Percentiles rank a stretch among this genome's conserved stretches.
Conservation (phyloP, 2,888 invertebrate genomes). For the Myopa testacea region DNA sequence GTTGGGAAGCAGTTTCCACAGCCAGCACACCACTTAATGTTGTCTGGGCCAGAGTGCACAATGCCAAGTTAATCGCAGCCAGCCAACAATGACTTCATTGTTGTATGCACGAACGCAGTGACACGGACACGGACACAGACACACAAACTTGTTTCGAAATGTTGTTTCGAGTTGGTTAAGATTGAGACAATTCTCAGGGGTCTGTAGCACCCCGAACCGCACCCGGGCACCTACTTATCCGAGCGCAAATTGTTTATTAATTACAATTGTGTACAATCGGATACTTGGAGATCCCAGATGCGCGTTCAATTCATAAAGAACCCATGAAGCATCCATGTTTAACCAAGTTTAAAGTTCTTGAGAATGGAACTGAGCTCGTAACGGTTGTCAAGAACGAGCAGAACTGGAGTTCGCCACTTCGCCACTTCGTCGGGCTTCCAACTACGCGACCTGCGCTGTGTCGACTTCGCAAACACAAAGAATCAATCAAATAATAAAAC, state of each 20-base stretch:
- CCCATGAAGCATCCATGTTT: conserved; percentile 3
- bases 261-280: conserved; percentile 4
- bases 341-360: conserved; percentile 5
- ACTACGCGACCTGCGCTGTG: neutral
- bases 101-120: conserved; percentile 6
- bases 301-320: neutral
- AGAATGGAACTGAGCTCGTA: neutral
- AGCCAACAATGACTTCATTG: conserved; percentile 35
- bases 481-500: conserved; percentile 28
- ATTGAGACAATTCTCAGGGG: neutral
- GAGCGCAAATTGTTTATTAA: conserved; percentile 31
- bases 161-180: neutral
- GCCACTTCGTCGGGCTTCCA: neutral
- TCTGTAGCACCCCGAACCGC: too few relatives aligned
- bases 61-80: conserved; percentile 25
- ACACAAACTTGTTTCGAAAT: neutral
- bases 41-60: conserved; percentile 20
- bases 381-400: neutral
- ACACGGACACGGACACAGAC: neutral
- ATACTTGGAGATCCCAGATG: conserved; percentile 12
- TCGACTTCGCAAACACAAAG: neutral
- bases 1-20: neutral
- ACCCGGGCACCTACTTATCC: neutral
- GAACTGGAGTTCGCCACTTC: neutral
- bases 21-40: conserved; percentile 1